These are phyloP conservation scores for Zosterops pallidus DNA, from an alignment of 2,113 vertebrate genomes.

Conservation along the genomic window DNA sequence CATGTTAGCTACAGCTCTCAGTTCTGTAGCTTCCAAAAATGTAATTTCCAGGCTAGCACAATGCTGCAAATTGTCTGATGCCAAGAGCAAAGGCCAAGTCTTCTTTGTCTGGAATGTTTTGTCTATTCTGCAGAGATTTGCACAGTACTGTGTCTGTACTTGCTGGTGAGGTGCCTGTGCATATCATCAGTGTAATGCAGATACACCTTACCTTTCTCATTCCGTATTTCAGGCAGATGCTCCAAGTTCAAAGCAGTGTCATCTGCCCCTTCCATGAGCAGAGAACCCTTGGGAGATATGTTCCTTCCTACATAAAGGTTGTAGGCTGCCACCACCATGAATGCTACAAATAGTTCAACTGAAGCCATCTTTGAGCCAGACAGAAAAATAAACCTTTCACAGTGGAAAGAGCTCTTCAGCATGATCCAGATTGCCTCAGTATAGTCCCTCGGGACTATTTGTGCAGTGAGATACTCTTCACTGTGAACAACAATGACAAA, in stretches of 20 bases:
- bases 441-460: not conserved
- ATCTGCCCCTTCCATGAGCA: not conserved
- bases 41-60: not conserved
- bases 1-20: not conserved
- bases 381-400: not conserved
- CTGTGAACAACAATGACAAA: slow-evolving; percentile 45
- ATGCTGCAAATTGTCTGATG: not conserved
- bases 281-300: not conserved
- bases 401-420: not conserved
- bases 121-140: not conserved
- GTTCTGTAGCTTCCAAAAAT: not conserved
- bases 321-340: not conserved
- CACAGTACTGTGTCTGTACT: not conserved
- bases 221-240: not conserved
- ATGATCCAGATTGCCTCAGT: slow-evolving; percentile 2
- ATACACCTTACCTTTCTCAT: not conserved
- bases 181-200: not conserved
- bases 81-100: not conserved
- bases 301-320: not conserved
- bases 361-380: not conserved
- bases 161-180: not conserved
- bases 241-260: not conserved
- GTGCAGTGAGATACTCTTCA: not conserved
- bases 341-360: not conserved
- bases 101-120: not conserved